These are phyloP conservation scores for Imbricaverruca yamaguchii DNA, from an alignment of 2,888 invertebrate genomes.

Conservation along the genomic window DNA sequence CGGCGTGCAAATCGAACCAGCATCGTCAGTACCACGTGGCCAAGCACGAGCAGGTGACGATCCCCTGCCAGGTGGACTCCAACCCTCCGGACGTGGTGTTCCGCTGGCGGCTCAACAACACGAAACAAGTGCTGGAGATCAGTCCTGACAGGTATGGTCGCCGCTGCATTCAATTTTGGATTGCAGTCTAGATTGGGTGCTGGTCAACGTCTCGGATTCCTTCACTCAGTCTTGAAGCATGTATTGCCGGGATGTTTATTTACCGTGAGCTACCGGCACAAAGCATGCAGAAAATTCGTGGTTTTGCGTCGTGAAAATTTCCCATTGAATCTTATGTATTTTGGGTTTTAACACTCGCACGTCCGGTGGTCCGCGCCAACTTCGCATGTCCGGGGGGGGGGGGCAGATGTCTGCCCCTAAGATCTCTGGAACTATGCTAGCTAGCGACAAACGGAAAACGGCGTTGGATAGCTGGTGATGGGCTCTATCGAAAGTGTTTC, in stretches of 20 bases:
- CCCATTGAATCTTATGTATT: neutral
- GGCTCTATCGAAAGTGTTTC: too few species aligned
- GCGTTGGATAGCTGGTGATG: too few species aligned
- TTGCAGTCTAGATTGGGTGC: neutral
- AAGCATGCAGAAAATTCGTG: neutral
- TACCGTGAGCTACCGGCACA: neutral
- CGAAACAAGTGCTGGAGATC: neutral
- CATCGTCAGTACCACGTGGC: conserved; percentile 79
- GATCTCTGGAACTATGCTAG: too few species aligned
- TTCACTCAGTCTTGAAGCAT: neutral
- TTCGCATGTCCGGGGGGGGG: too few species aligned
- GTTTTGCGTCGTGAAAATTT: neutral
- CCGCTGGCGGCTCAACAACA: neutral
- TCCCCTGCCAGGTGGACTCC: neutral
- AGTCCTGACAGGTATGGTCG: neutral
- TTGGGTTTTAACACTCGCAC: too few species aligned
- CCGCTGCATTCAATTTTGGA: neutral
- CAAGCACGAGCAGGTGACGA: conserved; percentile 56
- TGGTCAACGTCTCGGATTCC: neutral
- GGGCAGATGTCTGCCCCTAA: too few species aligned
- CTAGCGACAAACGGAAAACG: too few species aligned
- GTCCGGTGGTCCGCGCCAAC: too few species aligned
- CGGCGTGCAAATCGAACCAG: conserved; percentile 76
- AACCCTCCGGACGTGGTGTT: neutral
- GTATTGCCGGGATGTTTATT: neutral